Conservation (phyloP, 2,888 invertebrate genomes). For the Phymatocera aterrima region DNA sequence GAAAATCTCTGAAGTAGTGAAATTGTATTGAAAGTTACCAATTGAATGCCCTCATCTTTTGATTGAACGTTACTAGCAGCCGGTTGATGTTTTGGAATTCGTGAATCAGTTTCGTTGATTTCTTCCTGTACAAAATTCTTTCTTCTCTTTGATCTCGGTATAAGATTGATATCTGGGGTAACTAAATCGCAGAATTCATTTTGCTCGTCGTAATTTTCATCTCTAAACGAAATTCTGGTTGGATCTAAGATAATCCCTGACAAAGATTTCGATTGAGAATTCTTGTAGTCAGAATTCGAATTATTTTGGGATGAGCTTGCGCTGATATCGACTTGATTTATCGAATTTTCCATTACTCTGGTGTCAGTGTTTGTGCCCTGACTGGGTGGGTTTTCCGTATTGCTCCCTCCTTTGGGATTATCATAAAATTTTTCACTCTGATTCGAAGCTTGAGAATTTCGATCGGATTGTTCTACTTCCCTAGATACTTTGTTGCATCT, state of each 20-base stretch:
- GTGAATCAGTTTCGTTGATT: conserved; percentile 31
- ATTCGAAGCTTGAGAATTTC: conserved; percentile 49
- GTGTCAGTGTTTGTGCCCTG: conserved; percentile 46
- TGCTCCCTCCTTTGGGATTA: conserved; percentile 54
- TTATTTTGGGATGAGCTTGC: conserved; percentile 32
- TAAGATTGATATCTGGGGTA: conserved; percentile 69
- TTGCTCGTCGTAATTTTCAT: conserved; percentile 65
- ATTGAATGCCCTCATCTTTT: conserved; percentile 53
- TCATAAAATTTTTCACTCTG: conserved; percentile 50
- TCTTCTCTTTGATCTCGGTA: conserved; percentile 63
- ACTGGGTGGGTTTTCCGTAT: conserved; percentile 52
- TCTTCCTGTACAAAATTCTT: conserved; percentile 54
- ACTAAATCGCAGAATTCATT: conserved; percentile 68
- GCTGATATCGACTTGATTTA: conserved; percentile 16
- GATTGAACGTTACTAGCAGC: conserved; percentile 33
- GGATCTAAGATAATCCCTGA: conserved; percentile 66
- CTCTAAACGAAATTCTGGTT: conserved; percentile 68
- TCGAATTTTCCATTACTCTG: conserved; percentile 52
- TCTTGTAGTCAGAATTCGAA: conserved; percentile 55
- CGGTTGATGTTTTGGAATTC: conserved; percentile 47
- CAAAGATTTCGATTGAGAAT: conserved; percentile 56
- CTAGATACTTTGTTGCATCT: conserved; percentile 55
- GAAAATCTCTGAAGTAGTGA: background rate
- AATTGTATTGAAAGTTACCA: conserved; percentile 52
- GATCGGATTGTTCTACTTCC: conserved; percentile 50